Evolutionary conservation across 2,888 invertebrate genomes (phyloP), one percentile per base, ranked within the genome.

Genomic region (Drosophila neonasuta): DNA sequence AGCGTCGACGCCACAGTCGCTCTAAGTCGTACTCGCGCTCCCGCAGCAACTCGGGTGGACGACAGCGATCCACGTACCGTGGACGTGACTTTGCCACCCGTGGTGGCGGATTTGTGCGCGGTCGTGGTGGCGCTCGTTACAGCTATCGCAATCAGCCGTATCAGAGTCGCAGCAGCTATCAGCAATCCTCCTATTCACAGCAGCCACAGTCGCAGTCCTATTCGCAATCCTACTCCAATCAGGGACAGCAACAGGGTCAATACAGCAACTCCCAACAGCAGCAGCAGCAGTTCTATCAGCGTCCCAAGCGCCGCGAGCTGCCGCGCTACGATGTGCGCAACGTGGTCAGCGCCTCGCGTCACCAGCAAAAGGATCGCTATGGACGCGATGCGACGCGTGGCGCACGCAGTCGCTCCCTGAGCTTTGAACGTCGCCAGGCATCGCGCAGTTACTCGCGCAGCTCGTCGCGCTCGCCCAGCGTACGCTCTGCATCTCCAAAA

Each of bases 271-370:
- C 70, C 2, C 60, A 64, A 17, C 46, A 77, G 8, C 61, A 77
- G 2, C 1, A 15, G 15, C 78, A 79, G 17, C 44, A 45, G n/a
- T 60, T 58, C 11, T 61, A 59, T 30, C 73, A 83, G 48, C 87
- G 89, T 2, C 81, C 93, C 58, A 95, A 94, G 85, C 92, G 96
- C 13, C 95, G 95, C 86, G 96, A 97, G 85, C 91, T 97, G 52
- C 95, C 95, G 81, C 92, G 97, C 3, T 97, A 97, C 89, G 95
- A 96, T 91, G 96, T 97, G 9, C 92, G 97, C 42, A 94, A 95
- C 68, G 91, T 97, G 39, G 94, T 97, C 8, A 93, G 94, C 5
- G 73, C 84, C 4, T 89, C 90, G 44, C 92, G 92, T 36, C 77
- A 77, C 10, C 74, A 85, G 5, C 92, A 93, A 58, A 95, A 95